These are phyloP conservation scores for Phoebastria nigripes DNA, from an alignment of 2,797 vertebrate species.

Conservation along the genomic window DNA sequence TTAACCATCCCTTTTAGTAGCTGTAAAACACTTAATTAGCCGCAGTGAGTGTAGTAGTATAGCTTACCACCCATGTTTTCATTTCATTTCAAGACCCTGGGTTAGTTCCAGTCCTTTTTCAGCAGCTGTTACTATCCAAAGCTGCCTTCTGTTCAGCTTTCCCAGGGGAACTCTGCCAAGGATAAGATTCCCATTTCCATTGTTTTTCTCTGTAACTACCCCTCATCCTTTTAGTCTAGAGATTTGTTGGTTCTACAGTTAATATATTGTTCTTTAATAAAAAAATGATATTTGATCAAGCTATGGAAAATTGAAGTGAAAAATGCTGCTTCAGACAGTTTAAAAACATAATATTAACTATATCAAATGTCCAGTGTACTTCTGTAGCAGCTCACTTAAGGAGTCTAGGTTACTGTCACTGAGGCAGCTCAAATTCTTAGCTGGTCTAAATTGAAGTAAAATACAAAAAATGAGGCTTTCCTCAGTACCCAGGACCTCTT, in stretches of 20 bases:
- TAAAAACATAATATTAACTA: background rate
- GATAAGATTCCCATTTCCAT: slow-evolving; percentile 33
- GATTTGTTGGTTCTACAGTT: background rate
- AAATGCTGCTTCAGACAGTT: background rate
- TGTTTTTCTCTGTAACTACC: background rate
- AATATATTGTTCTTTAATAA: background rate
- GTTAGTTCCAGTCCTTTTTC: slow-evolving; percentile 56
- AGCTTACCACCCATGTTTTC: background rate
- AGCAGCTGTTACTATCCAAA: slow-evolving; percentile 58
- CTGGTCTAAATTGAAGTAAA: background rate
- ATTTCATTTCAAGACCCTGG: slow-evolving; percentile 9
- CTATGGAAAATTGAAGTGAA: background rate
- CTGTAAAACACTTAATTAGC: background rate
- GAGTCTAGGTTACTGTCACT: background rate
- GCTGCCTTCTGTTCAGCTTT: slow-evolving; percentile 62
- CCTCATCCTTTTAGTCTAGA: background rate
- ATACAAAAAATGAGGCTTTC: background rate
- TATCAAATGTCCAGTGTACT: background rate
- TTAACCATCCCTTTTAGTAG: background rate
- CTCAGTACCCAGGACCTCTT: background rate
- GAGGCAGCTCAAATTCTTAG: background rate
- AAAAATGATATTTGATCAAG: background rate
- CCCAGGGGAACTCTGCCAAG: slow-evolving; percentile 46
- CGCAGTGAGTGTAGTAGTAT: background rate
- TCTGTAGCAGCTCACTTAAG: background rate